These are phyloP conservation scores for Rallus crepitans DNA, from an alignment of 2,797 vertebrate species.

Conservation along the genomic window DNA sequence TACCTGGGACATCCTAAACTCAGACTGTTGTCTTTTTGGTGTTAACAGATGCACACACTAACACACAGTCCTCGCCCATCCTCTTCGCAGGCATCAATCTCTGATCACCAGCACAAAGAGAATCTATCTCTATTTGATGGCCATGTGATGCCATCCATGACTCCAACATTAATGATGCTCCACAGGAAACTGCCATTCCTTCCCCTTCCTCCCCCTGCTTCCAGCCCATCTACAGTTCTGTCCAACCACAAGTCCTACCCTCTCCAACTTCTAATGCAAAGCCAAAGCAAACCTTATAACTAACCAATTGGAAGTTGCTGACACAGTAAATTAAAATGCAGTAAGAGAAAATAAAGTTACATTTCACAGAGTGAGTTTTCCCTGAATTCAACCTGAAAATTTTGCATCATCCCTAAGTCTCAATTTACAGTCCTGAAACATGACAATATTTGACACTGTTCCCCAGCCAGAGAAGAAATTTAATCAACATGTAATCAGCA, in stretches of 20 bases:
- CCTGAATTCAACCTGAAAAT: background rate
- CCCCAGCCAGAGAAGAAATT: background rate
- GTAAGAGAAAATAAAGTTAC: background rate
- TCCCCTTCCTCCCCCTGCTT: background rate
- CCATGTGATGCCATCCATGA: accelerated
- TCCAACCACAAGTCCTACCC: background rate
- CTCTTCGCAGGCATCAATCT: background rate
- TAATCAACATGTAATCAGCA: background rate
- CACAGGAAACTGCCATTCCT: background rate
- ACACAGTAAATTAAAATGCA: background rate
- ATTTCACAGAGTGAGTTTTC: background rate
- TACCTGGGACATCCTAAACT: background rate
- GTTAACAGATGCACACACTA: background rate
- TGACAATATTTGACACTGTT: background rate
- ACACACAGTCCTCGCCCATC: background rate
- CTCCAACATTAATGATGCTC: background rate
- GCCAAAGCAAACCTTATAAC: background rate
- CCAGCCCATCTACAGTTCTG: background rate
- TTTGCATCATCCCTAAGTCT: background rate
- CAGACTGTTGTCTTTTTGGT: background rate
- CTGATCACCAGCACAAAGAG: background rate
- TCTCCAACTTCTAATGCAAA: background rate
- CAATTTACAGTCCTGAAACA: background rate
- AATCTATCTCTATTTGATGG: background rate
- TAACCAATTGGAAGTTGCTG: background rate